Conservation (phyloP, 2,888 invertebrate genomes). For the Cheilosia vulpina region DNA sequence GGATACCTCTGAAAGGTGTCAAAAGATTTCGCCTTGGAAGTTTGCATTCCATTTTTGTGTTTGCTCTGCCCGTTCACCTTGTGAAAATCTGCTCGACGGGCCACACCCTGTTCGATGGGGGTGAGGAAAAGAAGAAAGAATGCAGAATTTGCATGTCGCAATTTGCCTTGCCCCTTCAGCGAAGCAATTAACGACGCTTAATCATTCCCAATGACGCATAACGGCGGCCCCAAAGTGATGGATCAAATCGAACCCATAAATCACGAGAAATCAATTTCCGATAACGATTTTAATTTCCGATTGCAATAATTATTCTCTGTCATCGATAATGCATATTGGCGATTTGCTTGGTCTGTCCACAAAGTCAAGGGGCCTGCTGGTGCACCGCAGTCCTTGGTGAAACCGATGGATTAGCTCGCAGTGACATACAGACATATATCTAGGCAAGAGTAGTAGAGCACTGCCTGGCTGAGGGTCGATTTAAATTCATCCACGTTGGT, state of each 20-base stretch:
- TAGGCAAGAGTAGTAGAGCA: neutral
- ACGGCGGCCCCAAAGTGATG: constrained; percentile 60
- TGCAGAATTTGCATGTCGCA: constrained; percentile 12
- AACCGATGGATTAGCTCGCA: constrained; percentile 32
- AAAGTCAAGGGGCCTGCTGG: constrained; percentile 19
- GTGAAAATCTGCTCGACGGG: constrained; percentile 19
- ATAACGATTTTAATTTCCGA: constrained; percentile 82
- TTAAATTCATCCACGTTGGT: constrained; percentile 37
- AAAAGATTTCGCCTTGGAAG: constrained; percentile 47
- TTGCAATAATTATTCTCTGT: constrained; percentile 81
- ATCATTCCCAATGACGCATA: constrained; percentile 53
- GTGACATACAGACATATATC: neutral
- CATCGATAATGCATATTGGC: constrained; percentile 69
- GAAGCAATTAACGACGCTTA: constrained; percentile 67
- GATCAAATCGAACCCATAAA: constrained; percentile 72
- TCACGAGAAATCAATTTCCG: constrained; percentile 81
- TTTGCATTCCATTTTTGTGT: constrained; percentile 1
- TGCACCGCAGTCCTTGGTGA: constrained; percentile 12
- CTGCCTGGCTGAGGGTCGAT: constrained; percentile 19
- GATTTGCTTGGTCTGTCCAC: constrained; percentile 18
- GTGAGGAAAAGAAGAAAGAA: neutral
- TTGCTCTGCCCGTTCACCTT: neutral
- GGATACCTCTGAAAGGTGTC: constrained; percentile 43
- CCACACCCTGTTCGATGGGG: constrained; percentile 36
- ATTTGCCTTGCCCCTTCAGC: neutral